Evolutionary conservation across 64 coral and sea anemone species (phyloP).

Genomic region (Trachythela sp.): DNA sequence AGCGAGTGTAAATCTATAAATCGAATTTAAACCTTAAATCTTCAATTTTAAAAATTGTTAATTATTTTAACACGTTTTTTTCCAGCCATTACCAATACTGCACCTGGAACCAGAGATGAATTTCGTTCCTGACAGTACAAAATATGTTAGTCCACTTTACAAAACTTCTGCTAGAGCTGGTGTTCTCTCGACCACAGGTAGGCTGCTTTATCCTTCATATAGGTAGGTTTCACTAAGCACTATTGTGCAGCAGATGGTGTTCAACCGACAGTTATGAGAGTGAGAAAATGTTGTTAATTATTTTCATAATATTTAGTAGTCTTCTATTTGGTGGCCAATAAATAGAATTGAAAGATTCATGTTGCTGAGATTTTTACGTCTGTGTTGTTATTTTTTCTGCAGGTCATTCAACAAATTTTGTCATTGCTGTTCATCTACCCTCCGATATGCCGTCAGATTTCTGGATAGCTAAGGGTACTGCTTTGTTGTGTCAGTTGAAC

Average conservation of each 20-base stretch:
- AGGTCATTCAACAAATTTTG: slow-evolving; percentile 99
- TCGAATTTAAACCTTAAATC: no score
- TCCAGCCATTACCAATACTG: slow-evolving; percentile 77
- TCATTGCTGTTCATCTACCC: slow-evolving; percentile 85
- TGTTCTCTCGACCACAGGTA: slow-evolving; percentile 95
- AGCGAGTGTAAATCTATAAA: no score
- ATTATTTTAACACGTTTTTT: not conserved
- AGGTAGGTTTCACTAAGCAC: no score
- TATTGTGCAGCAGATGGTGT: no score
- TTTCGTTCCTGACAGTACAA: slow-evolving; percentile 66
- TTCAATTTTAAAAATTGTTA: not conserved
- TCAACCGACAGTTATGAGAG: no score
- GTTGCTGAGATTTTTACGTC: no score
- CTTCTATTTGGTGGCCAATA: no score
- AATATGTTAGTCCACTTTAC: slow-evolving; percentile 80
- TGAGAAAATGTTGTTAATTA: no score
- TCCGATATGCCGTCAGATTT: slow-evolving; percentile 63
- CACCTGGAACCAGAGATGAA: slow-evolving; percentile 99
- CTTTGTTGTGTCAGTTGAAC: slow-evolving; percentile 84
- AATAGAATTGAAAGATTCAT: no score
- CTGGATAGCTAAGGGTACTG: slow-evolving; percentile 96
- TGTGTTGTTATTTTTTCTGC: slow-evolving; percentile 5
- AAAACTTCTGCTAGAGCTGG: slow-evolving; percentile 91
- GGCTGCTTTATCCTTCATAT: not conserved
- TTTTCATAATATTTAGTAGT: no score